Evolutionary conservation across 2,888 invertebrate species (phyloP), one percentile per base, ranked within the genome.

Genomic region (Perdita meconis): DNA sequence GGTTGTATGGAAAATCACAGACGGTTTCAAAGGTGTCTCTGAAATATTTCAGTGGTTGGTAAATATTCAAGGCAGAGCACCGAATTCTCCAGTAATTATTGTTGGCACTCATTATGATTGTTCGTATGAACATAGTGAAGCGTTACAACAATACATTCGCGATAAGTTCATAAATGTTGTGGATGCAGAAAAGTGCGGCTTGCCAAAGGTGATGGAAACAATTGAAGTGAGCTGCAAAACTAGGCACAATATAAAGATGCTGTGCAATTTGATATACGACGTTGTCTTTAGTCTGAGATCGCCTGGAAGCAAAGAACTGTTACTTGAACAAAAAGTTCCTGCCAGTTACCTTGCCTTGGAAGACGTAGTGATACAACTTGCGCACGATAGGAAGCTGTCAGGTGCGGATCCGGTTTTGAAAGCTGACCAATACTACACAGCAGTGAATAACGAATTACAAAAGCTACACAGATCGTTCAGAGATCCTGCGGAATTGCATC

Each of bases 81-180:
- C 99, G 0, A 98, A 98, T 89, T 97, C 99, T 0, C 98, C 98
- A 0, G 98, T 98, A 2, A 95, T 99, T 56, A 98, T 99, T 90
- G 97, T 99, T 10, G 99, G 98, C 0, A 99, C 99, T 0, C 98
- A 99, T 93, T 97, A 97, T 87, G 99, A 99, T 92, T 95, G 97
- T 69, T 96, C 97, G 12, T 94, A 95, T 86, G 95, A 95, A 78
- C 93, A 95, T 12, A 95, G 96, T 0, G 97, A 97, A 87, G 96
- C 97, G 69, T 94, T 98, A 82, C 98, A 99, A 92, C 96, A 97
- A 71, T 94, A 97, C 47, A 97, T 98, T 86, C 94, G 97, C 0
- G 96, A 97, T 77, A 94, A 95, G 78, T 98, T 98, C 88, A 98
- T 98, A 90, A 97, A 97, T 69, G 96, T 98, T 10, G 96, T 98